Conservation (phyloP, 2,888 invertebrate genomes). For the Camponotus fellah region DNA sequence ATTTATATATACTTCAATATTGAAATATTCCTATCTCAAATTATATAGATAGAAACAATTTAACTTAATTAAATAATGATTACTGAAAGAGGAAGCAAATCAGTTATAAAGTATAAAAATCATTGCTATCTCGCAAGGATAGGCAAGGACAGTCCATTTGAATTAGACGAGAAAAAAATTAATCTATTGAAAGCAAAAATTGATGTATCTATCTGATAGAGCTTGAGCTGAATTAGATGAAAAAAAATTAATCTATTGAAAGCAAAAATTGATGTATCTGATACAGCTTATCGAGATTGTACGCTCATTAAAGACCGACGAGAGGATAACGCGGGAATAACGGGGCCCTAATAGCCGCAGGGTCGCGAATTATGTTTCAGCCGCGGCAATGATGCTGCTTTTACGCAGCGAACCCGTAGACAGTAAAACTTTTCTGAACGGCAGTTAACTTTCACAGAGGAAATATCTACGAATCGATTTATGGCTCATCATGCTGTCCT, state of each 20-base stretch:
- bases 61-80: slow-evolving; percentile 5
- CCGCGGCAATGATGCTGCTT: slow-evolving; percentile 38
- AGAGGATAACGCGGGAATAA: slow-evolving; percentile 36
- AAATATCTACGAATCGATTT: slow-evolving; percentile 47
- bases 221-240: not conserved
- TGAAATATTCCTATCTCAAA: not conserved
- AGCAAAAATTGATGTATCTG: not conserved
- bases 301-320: slow-evolving; percentile 30
- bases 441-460: slow-evolving; percentile 47
- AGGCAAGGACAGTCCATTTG: not conserved
- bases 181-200: not conserved
- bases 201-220: not conserved
- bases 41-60: not conserved
- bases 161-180: slow-evolving; percentile 10
- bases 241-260: not conserved
- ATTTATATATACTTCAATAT: not conserved
- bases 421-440: slow-evolving; percentile 50
- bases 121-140: not conserved
- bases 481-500: slow-evolving; percentile 44
- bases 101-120: not conserved
- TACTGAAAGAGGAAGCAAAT: not conserved
- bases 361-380: slow-evolving; percentile 48
- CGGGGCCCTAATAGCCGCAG: slow-evolving; percentile 25
- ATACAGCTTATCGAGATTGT: slow-evolving; percentile 29
- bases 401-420: slow-evolving; percentile 9